Evolutionary conservation across 2,797 vertebrate species (phyloP), one percentile per base, ranked within the genome.

Genomic region (Cyclura pinguis): DNA sequence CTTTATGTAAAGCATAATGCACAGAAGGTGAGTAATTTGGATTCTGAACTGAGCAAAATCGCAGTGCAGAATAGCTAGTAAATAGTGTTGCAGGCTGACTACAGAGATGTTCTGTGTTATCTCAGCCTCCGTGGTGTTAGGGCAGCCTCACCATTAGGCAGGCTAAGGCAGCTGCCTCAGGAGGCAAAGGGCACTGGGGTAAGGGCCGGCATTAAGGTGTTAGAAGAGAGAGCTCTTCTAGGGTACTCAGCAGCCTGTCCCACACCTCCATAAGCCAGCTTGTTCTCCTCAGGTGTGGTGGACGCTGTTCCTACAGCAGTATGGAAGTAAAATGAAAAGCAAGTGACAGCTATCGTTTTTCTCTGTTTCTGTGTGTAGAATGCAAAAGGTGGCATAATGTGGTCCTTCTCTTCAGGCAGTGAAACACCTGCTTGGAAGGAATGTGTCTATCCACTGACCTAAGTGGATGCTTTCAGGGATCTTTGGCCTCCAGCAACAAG

Each of bases 11-110:
- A 16, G 73, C 90, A 69, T 10, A 18, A 88, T 94, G 91, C 76
- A 87, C 78, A 47, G 32, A 67, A n/a, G 5, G 7, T 90, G 91
- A 92, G 74, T 10, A 4, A 80, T 92, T 86, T 88, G 73, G 92
- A 92, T 76, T 76, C 85, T 84, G 80, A 88, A n/a, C 12, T 0
- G 2, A 92, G 50, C 62, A 92, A 94, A 94, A 92, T 72, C 7
- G 0, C 78, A 85, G 59, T 74, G 80, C 73, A 69, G 35, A 73
- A 82, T 69, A 85, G 88, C 32, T 88, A 84, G 88, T 42, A 93
- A 92, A 91, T 87, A 90, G 81, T 3, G 29, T 85, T 85, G 50
- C 83, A 6, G 6, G 57, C 59, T 3, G 89, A 67, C 42, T 67
- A 20, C 83, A 73, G 3, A 72, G 84, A 7, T 89, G 55, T 2